Percentiles rank a stretch among this genome's conserved stretches.
phyloP scores from a whole-genome alignment of 2,113 vertebrate species.

The Corvus cornix region DNA sequence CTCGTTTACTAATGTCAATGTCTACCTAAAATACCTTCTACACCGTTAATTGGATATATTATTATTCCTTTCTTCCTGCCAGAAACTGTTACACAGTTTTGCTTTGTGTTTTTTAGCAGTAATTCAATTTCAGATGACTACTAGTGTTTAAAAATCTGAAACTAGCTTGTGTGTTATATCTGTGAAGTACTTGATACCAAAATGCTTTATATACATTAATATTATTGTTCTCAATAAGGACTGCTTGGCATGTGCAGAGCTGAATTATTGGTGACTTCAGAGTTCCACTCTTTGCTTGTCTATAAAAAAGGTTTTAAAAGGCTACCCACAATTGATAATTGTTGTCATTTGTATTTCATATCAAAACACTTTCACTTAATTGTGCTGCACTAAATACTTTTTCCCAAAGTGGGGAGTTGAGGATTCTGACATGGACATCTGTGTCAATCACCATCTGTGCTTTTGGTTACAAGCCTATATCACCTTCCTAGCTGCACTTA shows the following conservation, averaged over 20 bases:
- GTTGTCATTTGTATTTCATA: not conserved
- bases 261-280: not conserved
- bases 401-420: not conserved
- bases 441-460: not conserved
- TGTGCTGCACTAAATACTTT: not conserved
- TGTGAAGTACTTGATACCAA: not conserved
- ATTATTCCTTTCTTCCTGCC: not conserved
- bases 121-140: not conserved
- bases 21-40: not conserved
- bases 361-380: not conserved
- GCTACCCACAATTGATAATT: not conserved
- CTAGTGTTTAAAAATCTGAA: not conserved
- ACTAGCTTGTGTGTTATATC: not conserved
- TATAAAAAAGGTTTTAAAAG: not conserved
- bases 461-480: not conserved
- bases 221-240: not conserved
- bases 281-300: not conserved
- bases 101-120: not conserved
- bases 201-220: not conserved
- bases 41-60: slow-evolving; percentile 1
- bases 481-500: not conserved
- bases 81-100: not conserved
- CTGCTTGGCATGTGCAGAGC: not conserved
- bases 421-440: not conserved
- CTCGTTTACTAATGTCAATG: not conserved